A percentile compares a stretch with the other conserved stretches of the same genome.
phyloP scores from a whole-genome alignment of 2,113 vertebrate species.

The Paraplagusia blochii region DNA sequence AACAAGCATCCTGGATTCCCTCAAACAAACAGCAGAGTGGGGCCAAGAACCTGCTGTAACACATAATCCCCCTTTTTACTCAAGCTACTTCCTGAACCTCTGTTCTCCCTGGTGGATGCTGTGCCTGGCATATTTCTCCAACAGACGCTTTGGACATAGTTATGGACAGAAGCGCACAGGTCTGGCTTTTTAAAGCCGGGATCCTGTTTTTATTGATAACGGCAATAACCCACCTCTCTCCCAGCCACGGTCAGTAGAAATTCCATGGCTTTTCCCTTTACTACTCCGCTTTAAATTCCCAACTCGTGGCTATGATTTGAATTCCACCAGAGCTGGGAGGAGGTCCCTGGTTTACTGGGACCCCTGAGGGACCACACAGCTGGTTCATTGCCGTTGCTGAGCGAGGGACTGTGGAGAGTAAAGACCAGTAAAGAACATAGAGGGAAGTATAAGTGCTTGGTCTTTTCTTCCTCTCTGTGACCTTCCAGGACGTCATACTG shows the following conservation, averaged over 20 bases:
- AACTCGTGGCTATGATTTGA: constrained; percentile 3
- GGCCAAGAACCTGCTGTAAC: constrained; percentile 48
- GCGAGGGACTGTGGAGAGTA: constrained; percentile 44
- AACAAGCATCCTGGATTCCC: constrained; percentile 52
- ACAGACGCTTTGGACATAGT: constrained; percentile 8
- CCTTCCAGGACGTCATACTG: constrained; percentile 50
- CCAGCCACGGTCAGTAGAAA: not conserved
- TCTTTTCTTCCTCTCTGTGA: constrained; percentile 42
- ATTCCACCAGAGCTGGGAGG: constrained; percentile 44
- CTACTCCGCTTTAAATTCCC: constrained; percentile 13
- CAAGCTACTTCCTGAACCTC: constrained; percentile 46
- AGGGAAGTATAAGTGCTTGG: constrained; percentile 15
- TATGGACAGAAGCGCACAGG: not conserved
- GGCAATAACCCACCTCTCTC: not conserved
- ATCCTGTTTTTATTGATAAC: not conserved
- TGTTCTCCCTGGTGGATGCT: constrained; percentile 12
- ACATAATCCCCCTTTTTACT: constrained; percentile 48
- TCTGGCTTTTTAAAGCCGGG: not conserved
- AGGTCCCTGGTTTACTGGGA: constrained; percentile 46
- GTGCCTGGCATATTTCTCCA: constrained; percentile 42
- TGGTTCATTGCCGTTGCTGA: constrained; percentile 66
- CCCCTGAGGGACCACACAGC: constrained; percentile 65
- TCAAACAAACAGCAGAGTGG: constrained; percentile 40
- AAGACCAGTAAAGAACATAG: constrained; percentile 7
- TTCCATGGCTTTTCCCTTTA: not conserved